Evolutionary conservation across 2,888 invertebrate species (phyloP).

Genomic region (Pristionchus fissidentatus): DNA sequence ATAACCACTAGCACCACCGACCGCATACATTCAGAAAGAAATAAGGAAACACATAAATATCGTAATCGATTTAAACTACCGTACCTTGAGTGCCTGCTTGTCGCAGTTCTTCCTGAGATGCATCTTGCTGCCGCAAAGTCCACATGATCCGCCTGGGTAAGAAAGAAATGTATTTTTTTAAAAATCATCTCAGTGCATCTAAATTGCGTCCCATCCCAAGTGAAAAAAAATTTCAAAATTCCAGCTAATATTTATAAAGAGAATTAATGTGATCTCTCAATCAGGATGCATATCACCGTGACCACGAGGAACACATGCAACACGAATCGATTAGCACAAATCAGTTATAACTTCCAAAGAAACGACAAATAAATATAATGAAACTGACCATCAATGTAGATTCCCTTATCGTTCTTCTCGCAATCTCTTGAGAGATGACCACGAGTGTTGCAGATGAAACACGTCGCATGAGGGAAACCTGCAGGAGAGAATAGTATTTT

Average conservation of each 20-base stretch:
- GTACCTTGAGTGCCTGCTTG: constrained; percentile 74
- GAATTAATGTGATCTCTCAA: too few species aligned
- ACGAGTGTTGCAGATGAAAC: constrained; percentile 89
- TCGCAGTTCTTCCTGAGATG: constrained; percentile 85
- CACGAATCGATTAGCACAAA: not conserved
- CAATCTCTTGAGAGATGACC: constrained; percentile 91
- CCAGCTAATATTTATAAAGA: too few species aligned
- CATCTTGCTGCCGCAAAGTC: constrained; percentile 87
- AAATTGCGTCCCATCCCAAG: too few species aligned
- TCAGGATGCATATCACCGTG: too few species aligned
- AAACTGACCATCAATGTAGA: constrained; percentile 88
- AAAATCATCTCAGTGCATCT: too few species aligned
- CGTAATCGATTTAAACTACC: not conserved
- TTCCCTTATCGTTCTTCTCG: constrained; percentile 88
- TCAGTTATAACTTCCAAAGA: not conserved
- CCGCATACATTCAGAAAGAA: not conserved
- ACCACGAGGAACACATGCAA: too few species aligned
- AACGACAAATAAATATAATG: not conserved
- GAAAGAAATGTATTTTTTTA: not conserved
- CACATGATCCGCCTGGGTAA: constrained; percentile 80
- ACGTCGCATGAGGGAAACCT: constrained; percentile 87
- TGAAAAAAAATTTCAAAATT: too few species aligned
- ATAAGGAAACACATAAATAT: not conserved
- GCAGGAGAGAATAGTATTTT: constrained; percentile 76
- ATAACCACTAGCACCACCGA: too few species aligned